phyloP scores from a whole-genome alignment of 2,113 vertebrate species.

The Equus quagga region DNA sequence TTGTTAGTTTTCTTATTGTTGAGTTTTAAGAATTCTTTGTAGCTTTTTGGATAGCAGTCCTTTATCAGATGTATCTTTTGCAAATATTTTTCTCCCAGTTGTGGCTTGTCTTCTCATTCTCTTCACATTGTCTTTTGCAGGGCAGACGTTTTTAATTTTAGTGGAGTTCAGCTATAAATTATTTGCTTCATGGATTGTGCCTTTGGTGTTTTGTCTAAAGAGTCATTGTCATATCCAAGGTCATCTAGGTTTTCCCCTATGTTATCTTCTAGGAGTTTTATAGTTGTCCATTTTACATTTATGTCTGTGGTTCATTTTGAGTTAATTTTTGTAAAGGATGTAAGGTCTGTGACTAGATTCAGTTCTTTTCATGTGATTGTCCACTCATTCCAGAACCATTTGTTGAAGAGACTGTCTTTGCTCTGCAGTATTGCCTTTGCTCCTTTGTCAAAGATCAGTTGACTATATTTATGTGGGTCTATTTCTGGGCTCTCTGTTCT shows the following conservation, averaged over 20 bases:
- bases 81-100: not conserved
- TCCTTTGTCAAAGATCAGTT: not conserved
- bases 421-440: not conserved
- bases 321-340: not conserved
- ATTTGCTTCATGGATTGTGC: not conserved
- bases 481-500: not conserved
- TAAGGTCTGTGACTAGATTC: not conserved
- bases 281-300: not conserved
- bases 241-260: not conserved
- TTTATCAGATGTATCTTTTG: not conserved
- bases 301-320: not conserved
- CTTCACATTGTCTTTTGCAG: not conserved
- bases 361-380: not conserved
- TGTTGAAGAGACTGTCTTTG: not conserved
- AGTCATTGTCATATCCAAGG: not conserved
- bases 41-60: not conserved
- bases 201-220: not conserved
- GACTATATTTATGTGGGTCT: not conserved
- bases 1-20: not conserved
- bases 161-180: not conserved
- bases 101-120: not conserved
- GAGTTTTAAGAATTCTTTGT: not conserved
- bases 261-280: not conserved
- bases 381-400: not conserved
- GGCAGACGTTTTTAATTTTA: not conserved